Evolutionary conservation across 2,797 vertebrate genomes (phyloP).

Genomic region (Micrastur ruficollis): DNA sequence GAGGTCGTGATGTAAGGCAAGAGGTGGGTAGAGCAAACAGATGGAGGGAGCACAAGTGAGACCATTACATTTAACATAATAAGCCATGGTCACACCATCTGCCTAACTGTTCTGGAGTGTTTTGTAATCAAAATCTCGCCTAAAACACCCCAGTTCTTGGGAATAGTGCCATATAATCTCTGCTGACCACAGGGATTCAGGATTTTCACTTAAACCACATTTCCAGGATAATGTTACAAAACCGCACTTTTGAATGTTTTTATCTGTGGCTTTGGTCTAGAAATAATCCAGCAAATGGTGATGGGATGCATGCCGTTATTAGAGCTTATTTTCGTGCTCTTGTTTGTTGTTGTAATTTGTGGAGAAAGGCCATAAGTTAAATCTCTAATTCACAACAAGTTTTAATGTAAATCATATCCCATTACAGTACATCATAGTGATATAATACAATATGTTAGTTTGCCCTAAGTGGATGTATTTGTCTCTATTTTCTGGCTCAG

Average conservation of each 20-base stretch:
- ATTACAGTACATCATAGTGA: conserved; percentile 66
- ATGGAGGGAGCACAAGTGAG: neutral
- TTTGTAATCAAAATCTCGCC: neutral
- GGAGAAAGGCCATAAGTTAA: conserved; percentile 66
- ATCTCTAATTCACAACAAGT: conserved; percentile 64
- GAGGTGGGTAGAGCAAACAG: neutral
- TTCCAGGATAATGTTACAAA: neutral
- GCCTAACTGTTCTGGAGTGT: neutral
- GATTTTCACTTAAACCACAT: neutral
- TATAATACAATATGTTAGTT: conserved; percentile 68
- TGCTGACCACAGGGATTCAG: neutral
- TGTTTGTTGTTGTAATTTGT: conserved; percentile 66
- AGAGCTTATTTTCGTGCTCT: conserved; percentile 47
- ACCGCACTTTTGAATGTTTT: neutral
- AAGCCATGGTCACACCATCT: conserved; percentile 7
- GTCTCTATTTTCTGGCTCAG: conserved; percentile 71
- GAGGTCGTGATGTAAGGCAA: neutral
- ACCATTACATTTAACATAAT: neutral
- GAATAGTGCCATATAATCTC: neutral
- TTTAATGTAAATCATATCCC: conserved; percentile 69
- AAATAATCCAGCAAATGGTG: conserved; percentile 41
- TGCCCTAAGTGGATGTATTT: conserved; percentile 65
- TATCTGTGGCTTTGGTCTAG: neutral
- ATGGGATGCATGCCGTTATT: conserved; percentile 31
- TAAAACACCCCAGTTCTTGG: neutral